Base-by-base conservation (phyloP, 2,888 invertebrate genomes). In the Caenorhabditis sinica region DNA sequence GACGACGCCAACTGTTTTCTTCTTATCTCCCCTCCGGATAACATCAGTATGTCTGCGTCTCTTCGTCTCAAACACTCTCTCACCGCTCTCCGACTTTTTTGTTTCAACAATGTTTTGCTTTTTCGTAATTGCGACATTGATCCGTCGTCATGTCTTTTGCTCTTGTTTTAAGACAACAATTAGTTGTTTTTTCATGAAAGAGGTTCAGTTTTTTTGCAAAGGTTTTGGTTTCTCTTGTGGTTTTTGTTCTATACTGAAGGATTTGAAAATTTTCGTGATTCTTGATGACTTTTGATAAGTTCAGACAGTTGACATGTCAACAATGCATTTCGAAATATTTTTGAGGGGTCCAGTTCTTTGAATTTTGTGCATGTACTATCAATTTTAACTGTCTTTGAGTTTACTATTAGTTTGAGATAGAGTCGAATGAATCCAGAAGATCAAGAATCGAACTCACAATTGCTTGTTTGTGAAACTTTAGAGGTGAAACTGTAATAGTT, bases 111-210 rank as follows among this genome's bases (percentile, higher is more conserved):
- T 76, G 68, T 76, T 76, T 76, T 76, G 76, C 65, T 36, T 61
- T 76, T 76, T 76, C 76, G 76, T 76, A 69, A 76, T 76, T 76
- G 76, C 68, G 76, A 76, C 76, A 76, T 76, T 49, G 68, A 51
- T 76, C 33, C 68, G 9, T 9, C 63, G 45, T 61, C 45, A 33
- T 63, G 33, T 49, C 15, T n/a, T 15, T 25, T 40, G 2, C 28
- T 30, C 30, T 66, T 66, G 11, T 17, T 40, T 36, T 56, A 69
- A 15, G 53, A 49, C 43, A 65, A n/a, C 20, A 63, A 40, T 43
- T 23, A 20, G 13, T 25, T 43, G 23, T 13, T 20, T 40, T 61
- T 61, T 61, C 23, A 15, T 2, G 20, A 23, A 9, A 23, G n/a
- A n/a, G n/a, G n/a, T n/a, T n/a, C n/a, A 40, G 9, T 36, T 61